Evolutionary conservation across 2,797 vertebrate species (phyloP).

Genomic region (Malacoctenus gilli): DNA sequence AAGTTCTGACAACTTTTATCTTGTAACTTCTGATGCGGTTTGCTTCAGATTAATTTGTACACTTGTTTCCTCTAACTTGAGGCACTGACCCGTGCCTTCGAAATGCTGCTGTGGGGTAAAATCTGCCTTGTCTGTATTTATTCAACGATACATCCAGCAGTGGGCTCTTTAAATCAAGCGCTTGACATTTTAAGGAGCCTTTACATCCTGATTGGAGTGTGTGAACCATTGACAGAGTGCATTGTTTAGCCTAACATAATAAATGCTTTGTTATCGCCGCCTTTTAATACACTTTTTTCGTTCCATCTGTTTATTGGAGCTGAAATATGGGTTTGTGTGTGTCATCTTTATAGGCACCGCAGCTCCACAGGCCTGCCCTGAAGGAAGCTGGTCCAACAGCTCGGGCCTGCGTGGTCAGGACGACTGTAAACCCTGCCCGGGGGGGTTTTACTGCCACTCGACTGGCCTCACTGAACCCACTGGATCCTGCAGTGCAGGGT

Average conservation of each 20-base stretch:
- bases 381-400: conserved; percentile 84
- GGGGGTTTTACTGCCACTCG: conserved; percentile 82
- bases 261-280: neutral
- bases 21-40: conserved; percentile 38
- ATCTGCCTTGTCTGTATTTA: conserved; percentile 7
- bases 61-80: conserved; percentile 33
- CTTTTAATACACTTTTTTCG: conserved; percentile 9
- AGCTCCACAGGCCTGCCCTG: conserved; percentile 79
- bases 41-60: conserved; percentile 48
- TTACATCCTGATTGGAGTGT: conserved; percentile 15
- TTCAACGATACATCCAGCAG: neutral
- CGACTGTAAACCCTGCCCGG: conserved; percentile 83
- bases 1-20: conserved; percentile 54
- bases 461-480: conserved; percentile 75
- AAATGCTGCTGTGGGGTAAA: conserved; percentile 38
- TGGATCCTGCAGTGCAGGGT: conserved; percentile 86
- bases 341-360: conserved; percentile 74
- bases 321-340: conserved; percentile 12
- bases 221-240: conserved; percentile 11
- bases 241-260: conserved; percentile 6
- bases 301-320: neutral
- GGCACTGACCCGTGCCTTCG: conserved; percentile 34
- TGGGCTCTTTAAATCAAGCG: neutral
- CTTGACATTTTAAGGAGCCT: conserved; percentile 9
- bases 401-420: conserved; percentile 72